phyloP scores from a whole-genome alignment of 2,888 invertebrate genomes.

The Drosophila neonasuta region DNA sequence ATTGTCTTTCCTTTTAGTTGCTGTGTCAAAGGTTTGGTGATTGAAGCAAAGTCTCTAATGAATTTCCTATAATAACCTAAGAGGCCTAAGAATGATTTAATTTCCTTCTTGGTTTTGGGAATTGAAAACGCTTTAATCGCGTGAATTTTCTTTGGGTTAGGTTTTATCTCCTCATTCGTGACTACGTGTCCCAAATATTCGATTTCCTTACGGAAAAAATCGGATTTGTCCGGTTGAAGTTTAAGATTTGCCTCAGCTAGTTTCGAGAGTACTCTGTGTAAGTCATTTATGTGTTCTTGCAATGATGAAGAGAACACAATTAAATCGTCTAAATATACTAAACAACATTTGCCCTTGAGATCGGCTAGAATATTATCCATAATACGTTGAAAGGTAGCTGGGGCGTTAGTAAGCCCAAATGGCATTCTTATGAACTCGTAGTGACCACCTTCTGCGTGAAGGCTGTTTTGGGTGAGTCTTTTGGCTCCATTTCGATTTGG shows the following conservation, averaged over 20 bases:
- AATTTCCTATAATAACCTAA: too few relatives aligned
- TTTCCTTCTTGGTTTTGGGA: too few relatives aligned
- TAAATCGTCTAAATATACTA: conserved; percentile 20
- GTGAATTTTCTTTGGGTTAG: too few relatives aligned
- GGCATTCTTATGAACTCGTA: conserved; percentile 11
- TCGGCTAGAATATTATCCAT: conserved; percentile 11
- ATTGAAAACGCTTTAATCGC: too few relatives aligned
- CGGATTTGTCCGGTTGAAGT: background rate
- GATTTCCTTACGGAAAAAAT: conserved; percentile 14
- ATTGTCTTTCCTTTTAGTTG: too few relatives aligned
- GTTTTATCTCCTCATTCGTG: background rate
- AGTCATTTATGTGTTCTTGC: conserved; percentile 1
- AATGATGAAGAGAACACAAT: conserved; percentile 14
- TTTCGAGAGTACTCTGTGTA: background rate
- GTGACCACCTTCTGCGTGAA: conserved; percentile 5
- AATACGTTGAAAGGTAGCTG: conserved; percentile 9
- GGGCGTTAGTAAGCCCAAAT: conserved; percentile 3
- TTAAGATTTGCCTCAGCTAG: too few relatives aligned
- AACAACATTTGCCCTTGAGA: conserved; percentile 4
- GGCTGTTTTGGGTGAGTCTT: conserved; percentile 1
- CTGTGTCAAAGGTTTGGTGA: too few relatives aligned
- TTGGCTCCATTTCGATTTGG: background rate
- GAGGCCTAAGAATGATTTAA: too few relatives aligned
- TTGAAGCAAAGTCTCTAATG: too few relatives aligned
- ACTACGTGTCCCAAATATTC: conserved; percentile 15